Base-by-base conservation (phyloP, 2,113 vertebrate species). In the Hiodon tergisus region DNA sequence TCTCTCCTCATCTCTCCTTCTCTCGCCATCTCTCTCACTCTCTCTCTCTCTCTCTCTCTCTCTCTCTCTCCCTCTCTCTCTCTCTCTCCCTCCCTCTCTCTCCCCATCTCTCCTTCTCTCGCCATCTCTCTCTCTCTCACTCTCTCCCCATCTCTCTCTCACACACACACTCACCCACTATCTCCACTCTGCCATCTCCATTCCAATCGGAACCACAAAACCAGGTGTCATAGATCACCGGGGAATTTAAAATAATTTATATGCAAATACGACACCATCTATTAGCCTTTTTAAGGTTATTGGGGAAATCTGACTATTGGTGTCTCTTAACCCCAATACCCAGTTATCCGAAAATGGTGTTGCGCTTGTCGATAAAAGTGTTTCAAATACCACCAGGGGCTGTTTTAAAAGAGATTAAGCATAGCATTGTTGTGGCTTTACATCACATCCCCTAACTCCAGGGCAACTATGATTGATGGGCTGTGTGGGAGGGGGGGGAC, bases 181-280 rank as follows among this genome's bases (percentile, higher is more conserved):
- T 75, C 4, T 66, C 16, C 63, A 4, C n/a, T 50, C 82, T 8
- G 46, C 77, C 72, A 74, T 84, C 88, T 87, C 84, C 82, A 76
- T 83, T 75, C 60, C 31, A 31, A 31, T 31, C 0, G 31, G 31
- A 31, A 31, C 31, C 31, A 31, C 31, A 31, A 31, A 31, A 31
- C 31, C 31, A 77, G 77, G 81, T 82, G 79, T 85, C 86, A 82
- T 80, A 86, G 84, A 87, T 87, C 88, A 84, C 83, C 79, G 69
- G 83, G 86, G 84, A 87, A 86, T 81, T 76, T 17, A 61, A 82
- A 77, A 88, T 88, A 66, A 90, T 90, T 88, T 90, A 89, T 85
- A 90, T 90, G 87, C 87, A 88, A 90, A 90, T 90, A 59, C 69
- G 85, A 86, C 86, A 87, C 83, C 88, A 90, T 89, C 84, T 83